Conservation (phyloP, 2,888 invertebrate genomes). For the Leptogaster cylindrica region DNA sequence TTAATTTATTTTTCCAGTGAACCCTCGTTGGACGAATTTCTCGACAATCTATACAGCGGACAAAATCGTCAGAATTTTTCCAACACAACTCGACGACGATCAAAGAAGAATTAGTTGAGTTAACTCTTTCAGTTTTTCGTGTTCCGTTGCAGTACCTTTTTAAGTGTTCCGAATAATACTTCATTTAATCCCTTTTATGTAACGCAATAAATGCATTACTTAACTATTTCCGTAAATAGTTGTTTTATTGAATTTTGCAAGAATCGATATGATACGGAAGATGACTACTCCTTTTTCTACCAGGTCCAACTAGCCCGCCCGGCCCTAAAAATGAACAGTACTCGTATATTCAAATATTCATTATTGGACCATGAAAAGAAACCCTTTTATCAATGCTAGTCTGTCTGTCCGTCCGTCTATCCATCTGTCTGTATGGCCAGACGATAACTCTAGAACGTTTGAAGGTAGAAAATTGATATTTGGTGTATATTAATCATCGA, state of each 20-base stretch:
- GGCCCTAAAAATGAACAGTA: too few relatives aligned
- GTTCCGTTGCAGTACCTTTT: background rate
- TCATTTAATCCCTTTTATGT: conserved; percentile 26
- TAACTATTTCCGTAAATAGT: conserved; percentile 14
- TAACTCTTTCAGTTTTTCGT: background rate
- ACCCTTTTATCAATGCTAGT: too few relatives aligned
- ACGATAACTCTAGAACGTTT: too few relatives aligned
- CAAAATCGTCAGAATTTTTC: conserved; percentile 57
- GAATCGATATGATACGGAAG: background rate
- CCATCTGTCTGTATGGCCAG: too few relatives aligned
- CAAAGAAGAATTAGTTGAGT: conserved; percentile 56
- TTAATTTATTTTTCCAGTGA: conserved; percentile 52
- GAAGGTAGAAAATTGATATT: too few relatives aligned
- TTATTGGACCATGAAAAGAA: too few relatives aligned
- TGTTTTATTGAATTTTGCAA: background rate
- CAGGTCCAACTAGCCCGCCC: too few relatives aligned
- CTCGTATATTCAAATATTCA: too few relatives aligned
- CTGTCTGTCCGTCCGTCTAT: too few relatives aligned
- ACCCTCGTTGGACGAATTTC: conserved; percentile 59
- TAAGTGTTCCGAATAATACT: conserved; percentile 9
- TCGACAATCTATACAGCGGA: conserved; percentile 61
- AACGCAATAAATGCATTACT: conserved; percentile 19
- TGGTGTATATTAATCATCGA: too few relatives aligned
- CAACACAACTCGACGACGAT: conserved; percentile 55
- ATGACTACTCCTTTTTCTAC: too few relatives aligned